Evolutionary conservation across 2,888 invertebrate genomes (phyloP).

Genomic region (Homarus gammarus): DNA sequence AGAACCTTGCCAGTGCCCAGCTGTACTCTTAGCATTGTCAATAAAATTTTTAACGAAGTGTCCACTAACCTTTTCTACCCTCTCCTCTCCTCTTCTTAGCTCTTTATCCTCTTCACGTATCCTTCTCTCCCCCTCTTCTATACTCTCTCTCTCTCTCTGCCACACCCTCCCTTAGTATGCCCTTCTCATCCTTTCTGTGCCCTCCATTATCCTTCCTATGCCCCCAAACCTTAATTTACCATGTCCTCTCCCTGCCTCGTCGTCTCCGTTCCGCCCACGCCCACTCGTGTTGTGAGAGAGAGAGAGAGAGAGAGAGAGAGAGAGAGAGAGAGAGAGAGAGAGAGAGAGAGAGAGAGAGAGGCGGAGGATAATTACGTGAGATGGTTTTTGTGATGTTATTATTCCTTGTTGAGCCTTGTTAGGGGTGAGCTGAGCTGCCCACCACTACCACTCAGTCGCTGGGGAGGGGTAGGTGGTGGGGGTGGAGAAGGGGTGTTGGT

Average conservation of each 20-base stretch:
- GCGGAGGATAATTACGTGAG: not conserved
- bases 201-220: not conserved
- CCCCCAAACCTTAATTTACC: too few relatives aligned
- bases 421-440: too few relatives aligned
- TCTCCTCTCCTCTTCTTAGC: too few relatives aligned
- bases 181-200: not conserved
- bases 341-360: not conserved
- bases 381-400: not conserved
- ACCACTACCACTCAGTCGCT: too few relatives aligned
- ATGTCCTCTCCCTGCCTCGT: slow-evolving; percentile 9
- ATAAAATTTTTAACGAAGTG: too few relatives aligned
- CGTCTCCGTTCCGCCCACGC: slow-evolving; percentile 44
- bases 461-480: not conserved
- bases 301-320: not conserved
- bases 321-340: too few relatives aligned
- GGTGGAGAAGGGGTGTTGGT: too few relatives aligned
- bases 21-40: too few relatives aligned
- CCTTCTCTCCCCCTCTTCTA: not conserved
- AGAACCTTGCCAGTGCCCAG: too few relatives aligned
- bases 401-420: slow-evolving; percentile 2
- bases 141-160: not conserved
- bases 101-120: not conserved
- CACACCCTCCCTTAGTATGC: not conserved
- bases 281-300: not conserved
- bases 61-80: too few relatives aligned